phyloP scores from a whole-genome alignment of 2,888 invertebrate genomes.

The Tenthredo scrophulariae region DNA sequence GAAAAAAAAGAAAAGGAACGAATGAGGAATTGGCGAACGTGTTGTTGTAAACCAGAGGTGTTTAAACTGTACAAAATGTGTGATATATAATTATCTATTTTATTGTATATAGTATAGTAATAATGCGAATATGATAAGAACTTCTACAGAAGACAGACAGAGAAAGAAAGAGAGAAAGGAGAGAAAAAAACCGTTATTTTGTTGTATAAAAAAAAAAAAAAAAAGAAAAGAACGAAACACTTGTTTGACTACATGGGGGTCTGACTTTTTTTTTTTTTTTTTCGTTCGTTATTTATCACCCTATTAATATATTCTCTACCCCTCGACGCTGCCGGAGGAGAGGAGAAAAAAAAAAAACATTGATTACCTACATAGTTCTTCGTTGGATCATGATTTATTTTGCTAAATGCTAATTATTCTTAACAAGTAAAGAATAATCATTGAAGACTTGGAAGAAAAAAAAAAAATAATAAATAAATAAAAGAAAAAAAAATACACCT shows the following conservation, averaged over 20 bases:
- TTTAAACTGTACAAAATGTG: conserved; percentile 73
- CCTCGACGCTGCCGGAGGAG: not conserved
- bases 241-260: conserved; percentile 70
- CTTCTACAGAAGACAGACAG: conserved; percentile 58
- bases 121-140: conserved; percentile 57
- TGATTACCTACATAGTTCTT: not conserved
- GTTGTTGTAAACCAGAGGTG: conserved; percentile 47
- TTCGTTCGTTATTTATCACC: conserved; percentile 68
- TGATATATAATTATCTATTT: conserved; percentile 71
- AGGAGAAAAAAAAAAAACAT: not conserved
- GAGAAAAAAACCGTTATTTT: conserved; percentile 71
- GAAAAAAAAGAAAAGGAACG: not conserved
- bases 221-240: conserved; percentile 55
- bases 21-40: not conserved
- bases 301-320: conserved; percentile 56
- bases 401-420: not conserved
- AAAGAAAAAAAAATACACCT: not conserved
- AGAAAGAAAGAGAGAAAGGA: conserved; percentile 63
- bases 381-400: conserved; percentile 29
- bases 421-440: conserved; percentile 2
- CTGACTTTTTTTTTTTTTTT: conserved; percentile 63
- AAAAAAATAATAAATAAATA: not conserved
- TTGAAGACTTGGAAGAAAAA: not conserved
- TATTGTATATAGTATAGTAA: conserved; percentile 64
- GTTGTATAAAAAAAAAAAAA: conserved; percentile 70